Evolutionary conservation across 2,888 invertebrate genomes (phyloP).

Genomic region (Glyphotaelius pellucidus): DNA sequence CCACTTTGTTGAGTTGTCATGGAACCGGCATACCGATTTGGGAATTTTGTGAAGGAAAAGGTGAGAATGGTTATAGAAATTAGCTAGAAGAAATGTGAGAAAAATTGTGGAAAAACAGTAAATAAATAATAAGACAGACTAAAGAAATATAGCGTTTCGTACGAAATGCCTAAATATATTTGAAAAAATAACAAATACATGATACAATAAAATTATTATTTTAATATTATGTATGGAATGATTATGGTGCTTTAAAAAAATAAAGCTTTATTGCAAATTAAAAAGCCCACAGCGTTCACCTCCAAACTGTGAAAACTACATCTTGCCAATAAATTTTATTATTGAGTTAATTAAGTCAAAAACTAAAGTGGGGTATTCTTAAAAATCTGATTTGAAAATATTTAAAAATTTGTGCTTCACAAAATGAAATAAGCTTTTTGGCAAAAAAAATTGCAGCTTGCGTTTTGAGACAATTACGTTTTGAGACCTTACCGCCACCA

Average conservation of each 20-base stretch:
- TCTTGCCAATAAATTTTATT: neutral
- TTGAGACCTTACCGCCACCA: neutral
- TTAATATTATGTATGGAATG: slow-evolving; percentile 38
- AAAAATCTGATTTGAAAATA: neutral
- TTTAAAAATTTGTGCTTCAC: neutral
- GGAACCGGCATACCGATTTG: too few relatives aligned
- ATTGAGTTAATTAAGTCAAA: neutral
- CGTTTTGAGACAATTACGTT: neutral
- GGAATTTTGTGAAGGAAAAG: neutral
- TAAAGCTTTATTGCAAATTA: neutral
- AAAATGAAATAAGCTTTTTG: neutral
- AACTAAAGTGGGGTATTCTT: neutral
- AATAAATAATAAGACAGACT: slow-evolving; percentile 11
- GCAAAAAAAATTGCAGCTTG: neutral
- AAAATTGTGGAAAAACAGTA: neutral
- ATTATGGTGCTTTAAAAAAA: slow-evolving; percentile 7
- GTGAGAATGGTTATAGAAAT: neutral
- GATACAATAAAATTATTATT: slow-evolving; percentile 20
- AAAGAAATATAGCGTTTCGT: slow-evolving; percentile 23
- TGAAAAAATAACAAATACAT: slow-evolving; percentile 36
- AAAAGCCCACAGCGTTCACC: neutral
- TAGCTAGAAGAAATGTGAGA: neutral
- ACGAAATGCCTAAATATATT: slow-evolving; percentile 34
- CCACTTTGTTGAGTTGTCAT: too few relatives aligned
- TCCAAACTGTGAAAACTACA: neutral